Conservation (phyloP, 2,888 invertebrate species). For the Chloroclystis v-ata region DNA sequence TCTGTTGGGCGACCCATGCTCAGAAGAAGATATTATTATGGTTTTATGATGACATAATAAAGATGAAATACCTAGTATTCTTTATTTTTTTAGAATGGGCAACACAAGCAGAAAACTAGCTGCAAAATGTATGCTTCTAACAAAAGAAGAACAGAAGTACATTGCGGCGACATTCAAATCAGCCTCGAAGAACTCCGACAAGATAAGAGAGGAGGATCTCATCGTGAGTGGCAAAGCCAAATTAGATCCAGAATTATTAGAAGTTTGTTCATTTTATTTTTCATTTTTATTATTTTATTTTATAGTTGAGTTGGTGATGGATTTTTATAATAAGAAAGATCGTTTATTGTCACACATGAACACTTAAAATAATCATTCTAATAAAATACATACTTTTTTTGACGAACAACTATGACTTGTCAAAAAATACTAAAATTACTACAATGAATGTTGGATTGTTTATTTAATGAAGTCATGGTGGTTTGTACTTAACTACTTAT, state of each 20-base stretch:
- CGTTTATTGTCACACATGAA: too few relatives aligned
- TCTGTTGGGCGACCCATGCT: too few relatives aligned
- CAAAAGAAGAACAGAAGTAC: conserved; percentile 81
- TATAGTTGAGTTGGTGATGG: conserved; percentile 36
- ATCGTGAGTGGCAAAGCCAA: conserved; percentile 78
- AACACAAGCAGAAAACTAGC: conserved; percentile 82
- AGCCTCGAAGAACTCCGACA: conserved; percentile 81
- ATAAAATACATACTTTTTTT: too few relatives aligned
- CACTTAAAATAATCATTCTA: too few relatives aligned
- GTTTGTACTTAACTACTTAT: too few relatives aligned
- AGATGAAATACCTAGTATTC: background rate
- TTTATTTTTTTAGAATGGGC: conserved; percentile 62
- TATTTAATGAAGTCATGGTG: too few relatives aligned
- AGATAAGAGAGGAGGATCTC: conserved; percentile 81
- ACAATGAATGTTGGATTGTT: too few relatives aligned
- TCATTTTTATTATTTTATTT: conserved; percentile 41
- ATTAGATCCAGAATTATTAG: conserved; percentile 68
- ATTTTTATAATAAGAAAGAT: too few relatives aligned
- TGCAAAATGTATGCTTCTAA: conserved; percentile 80
- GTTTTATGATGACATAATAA: too few relatives aligned
- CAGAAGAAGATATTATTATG: too few relatives aligned
- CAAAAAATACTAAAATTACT: too few relatives aligned
- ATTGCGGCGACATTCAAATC: conserved; percentile 80
- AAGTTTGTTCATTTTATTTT: conserved; percentile 72
- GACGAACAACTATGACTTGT: too few relatives aligned